Percentiles rank a stretch among this genome's conserved stretches.
Conservation (phyloP, 1,140 invertebrate genomes). For the Penaeus chinensis region DNA sequence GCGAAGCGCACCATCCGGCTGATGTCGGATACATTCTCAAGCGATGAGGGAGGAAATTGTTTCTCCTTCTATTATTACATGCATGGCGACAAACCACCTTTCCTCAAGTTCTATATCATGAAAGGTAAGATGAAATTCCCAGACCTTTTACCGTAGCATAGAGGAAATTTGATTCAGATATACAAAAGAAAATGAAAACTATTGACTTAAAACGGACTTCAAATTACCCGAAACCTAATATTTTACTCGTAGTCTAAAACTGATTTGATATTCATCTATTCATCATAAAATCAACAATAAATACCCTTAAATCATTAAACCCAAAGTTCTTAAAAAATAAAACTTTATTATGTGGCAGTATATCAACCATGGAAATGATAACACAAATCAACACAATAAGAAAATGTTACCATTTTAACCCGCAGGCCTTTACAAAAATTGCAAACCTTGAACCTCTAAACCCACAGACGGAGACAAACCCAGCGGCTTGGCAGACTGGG, state of each 20-base stretch:
- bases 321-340: not conserved
- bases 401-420: no score
- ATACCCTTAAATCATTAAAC: no score
- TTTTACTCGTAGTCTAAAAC: no score
- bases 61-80: slow-evolving; percentile 46
- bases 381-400: no score
- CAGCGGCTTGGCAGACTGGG: slow-evolving; percentile 10
- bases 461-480: slow-evolving; percentile 25
- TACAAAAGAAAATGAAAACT: no score
- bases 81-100: slow-evolving; percentile 34
- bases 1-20: not conserved
- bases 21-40: slow-evolving; percentile 7
- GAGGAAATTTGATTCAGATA: no score
- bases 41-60: slow-evolving; percentile 26
- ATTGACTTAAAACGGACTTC: no score
- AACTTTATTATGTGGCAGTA: not conserved
- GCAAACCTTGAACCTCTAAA: not conserved
- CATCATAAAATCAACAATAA: no score
- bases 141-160: no score
- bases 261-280: no score
- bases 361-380: no score
- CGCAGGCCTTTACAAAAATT: not conserved
- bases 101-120: slow-evolving; percentile 36
- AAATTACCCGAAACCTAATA: no score
- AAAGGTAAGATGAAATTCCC: slow-evolving; percentile 1